Evolutionary conservation across 1,140 invertebrate species (phyloP).

Genomic region (Neelides sp.): DNA sequence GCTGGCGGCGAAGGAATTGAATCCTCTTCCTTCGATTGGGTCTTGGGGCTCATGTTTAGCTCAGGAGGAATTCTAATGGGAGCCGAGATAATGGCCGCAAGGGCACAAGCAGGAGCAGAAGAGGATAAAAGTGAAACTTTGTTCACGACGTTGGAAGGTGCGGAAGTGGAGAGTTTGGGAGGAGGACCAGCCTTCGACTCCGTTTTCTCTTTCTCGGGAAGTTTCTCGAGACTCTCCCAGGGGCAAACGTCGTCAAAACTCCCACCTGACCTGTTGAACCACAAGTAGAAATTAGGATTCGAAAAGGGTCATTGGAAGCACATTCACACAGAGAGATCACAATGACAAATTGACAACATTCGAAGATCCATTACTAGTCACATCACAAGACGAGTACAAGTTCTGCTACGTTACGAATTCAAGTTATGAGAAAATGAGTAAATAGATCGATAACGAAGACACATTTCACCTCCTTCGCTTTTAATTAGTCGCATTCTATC

Average conservation of each 20-base stretch:
- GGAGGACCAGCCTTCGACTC: background rate
- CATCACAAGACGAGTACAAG: too few relatives aligned
- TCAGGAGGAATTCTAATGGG: background rate
- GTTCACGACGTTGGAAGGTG: background rate
- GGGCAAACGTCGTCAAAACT: slow-evolving; percentile 30
- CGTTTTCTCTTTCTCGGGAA: slow-evolving; percentile 16
- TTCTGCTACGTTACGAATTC: too few relatives aligned
- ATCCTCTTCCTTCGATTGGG: background rate
- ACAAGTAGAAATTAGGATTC: too few relatives aligned
- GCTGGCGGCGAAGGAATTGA: background rate
- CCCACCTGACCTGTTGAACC: slow-evolving; percentile 25
- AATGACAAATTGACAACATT: too few relatives aligned
- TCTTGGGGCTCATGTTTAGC: background rate
- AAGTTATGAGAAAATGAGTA: too few relatives aligned
- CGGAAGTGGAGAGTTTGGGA: background rate
- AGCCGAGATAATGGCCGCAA: slow-evolving; percentile 3
- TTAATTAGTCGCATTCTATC: too few relatives aligned
- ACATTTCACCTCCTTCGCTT: too few relatives aligned
- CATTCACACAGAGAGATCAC: too few relatives aligned
- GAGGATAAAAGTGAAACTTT: slow-evolving; percentile 5
- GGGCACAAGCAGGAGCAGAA: background rate
- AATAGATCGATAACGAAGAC: too few relatives aligned
- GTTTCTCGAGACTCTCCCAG: slow-evolving; percentile 29
- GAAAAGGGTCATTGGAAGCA: background rate
- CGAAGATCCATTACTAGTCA: too few relatives aligned